Conservation (phyloP, 1,140 invertebrate species). For the Drosophila ercepeae region DNA sequence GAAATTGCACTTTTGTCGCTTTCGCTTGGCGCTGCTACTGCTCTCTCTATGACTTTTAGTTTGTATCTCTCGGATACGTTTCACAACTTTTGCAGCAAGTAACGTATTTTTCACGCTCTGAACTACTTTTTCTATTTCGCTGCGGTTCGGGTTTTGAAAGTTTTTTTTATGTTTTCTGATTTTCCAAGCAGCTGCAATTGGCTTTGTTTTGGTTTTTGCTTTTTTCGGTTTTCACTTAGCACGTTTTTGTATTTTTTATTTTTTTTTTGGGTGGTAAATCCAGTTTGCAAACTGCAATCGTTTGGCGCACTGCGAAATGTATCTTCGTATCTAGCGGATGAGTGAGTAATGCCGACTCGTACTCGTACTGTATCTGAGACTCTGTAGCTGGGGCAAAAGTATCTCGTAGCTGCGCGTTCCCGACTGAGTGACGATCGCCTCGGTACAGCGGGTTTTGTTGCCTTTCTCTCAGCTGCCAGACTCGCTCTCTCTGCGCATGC, state of each 20-base stretch:
- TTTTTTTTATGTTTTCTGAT: slow-evolving; percentile 38
- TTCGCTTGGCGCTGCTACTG: slow-evolving; percentile 30
- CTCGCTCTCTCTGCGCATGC: neutral
- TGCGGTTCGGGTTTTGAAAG: slow-evolving; percentile 64
- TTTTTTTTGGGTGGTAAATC: slow-evolving; percentile 45
- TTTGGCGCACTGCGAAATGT: slow-evolving; percentile 38
- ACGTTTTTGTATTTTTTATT: slow-evolving; percentile 22
- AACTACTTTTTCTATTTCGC: slow-evolving; percentile 72
- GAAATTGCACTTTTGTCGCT: slow-evolving; percentile 66
- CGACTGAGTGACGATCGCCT: slow-evolving; percentile 71
- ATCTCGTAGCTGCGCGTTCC: slow-evolving; percentile 61
- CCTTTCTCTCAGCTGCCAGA: neutral
- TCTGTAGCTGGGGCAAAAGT: slow-evolving; percentile 5
- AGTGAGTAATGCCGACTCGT: slow-evolving; percentile 41
- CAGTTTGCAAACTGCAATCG: slow-evolving; percentile 53
- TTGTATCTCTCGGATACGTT: slow-evolving; percentile 58
- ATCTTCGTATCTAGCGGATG: slow-evolving; percentile 47
- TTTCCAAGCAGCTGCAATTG: slow-evolving; percentile 44
- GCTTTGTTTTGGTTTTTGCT: slow-evolving; percentile 25
- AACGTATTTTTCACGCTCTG: slow-evolving; percentile 65
- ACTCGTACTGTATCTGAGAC: slow-evolving; percentile 23
- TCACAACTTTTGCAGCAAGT: slow-evolving; percentile 52
- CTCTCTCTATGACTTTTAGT: slow-evolving; percentile 17
- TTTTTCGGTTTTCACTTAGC: slow-evolving; percentile 39
- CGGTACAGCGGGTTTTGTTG: slow-evolving; percentile 71